Evolutionary conservation across 2,888 invertebrate genomes (phyloP), one percentile per base, ranked within the genome.

Genomic region (Polyommatus iphigenia): DNA sequence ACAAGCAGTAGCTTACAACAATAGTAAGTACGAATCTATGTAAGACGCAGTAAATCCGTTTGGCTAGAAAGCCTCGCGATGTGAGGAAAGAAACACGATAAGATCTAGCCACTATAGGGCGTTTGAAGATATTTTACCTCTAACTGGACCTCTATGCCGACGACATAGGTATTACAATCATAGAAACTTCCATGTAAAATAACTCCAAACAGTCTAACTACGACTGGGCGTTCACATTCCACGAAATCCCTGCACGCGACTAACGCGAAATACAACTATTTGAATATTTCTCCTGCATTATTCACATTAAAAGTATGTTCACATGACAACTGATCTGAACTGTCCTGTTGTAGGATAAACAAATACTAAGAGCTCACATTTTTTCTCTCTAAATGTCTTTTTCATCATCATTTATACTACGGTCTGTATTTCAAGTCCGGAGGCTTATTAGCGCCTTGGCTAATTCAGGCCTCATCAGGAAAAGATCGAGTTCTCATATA

Each of bases 61-160:
- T 24, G 46, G 41, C 24, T 75, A 75, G 50, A 75, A 50, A 24
- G 75, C 2, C 54, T 75, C 75, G 73, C 73, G 75, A 75, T 75
- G 50, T 75, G 29, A 75, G 75, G 75, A 50, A 75, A 75, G 75
- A 75, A 75, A 75, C 75, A 75, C 50, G 75, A 75, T 75, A 75
- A 50, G 50, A 75, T 75, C 75, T 50, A 75, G 50, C 75, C 75
- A 75, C 75, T 50, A 15, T 18, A 54, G 5, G 54, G 54, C 18
- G 18, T 54, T 54, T 18, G 54, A 18, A 18, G 15, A 5, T 54
- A 54, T 54, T 54, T 18, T 18, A 54, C 54, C 54, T 18, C 18
- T 54, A 54, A 54, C 54, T 5, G 54, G 18, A 54, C 54, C 54
- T 18, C 54, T 54, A 54, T 54, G 54, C 54, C 54, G 18, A 54